A percentile compares a stretch with the other conserved stretches of the same genome.
Conservation (phyloP, 2,888 invertebrate species). For the Theodoxus fluviatilis region DNA sequence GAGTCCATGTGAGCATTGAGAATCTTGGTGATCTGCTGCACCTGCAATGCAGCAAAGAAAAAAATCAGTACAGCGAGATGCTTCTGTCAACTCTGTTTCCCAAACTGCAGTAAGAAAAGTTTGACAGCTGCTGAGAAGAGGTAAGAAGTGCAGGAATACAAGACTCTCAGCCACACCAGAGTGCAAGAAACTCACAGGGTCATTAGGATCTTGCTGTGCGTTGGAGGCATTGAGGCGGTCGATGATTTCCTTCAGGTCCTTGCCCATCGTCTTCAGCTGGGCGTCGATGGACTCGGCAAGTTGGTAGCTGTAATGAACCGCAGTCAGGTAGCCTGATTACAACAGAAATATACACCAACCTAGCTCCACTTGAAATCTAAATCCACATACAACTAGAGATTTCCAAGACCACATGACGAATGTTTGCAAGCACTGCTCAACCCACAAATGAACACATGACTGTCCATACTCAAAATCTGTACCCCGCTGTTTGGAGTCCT, state of each 20-base stretch:
- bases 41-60: slow-evolving; percentile 68
- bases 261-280: slow-evolving; percentile 91
- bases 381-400: too few species aligned
- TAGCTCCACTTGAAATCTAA: too few species aligned
- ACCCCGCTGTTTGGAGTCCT: too few species aligned
- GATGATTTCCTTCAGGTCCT: slow-evolving; percentile 92
- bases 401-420: too few species aligned
- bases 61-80: neutral
- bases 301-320: slow-evolving; percentile 78
- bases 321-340: too few species aligned
- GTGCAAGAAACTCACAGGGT: slow-evolving; percentile 76
- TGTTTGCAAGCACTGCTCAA: too few species aligned
- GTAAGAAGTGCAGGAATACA: neutral
- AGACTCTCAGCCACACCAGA: neutral
- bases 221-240: slow-evolving; percentile 91
- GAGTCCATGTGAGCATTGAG: slow-evolving; percentile 96
- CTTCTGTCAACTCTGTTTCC: neutral
- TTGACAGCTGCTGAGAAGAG: neutral
- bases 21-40: slow-evolving; percentile 90
- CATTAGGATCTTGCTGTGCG: slow-evolving; percentile 74
- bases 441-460: too few species aligned
- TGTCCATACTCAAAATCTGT: too few species aligned
- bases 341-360: too few species aligned
- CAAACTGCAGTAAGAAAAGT: neutral
- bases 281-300: slow-evolving; percentile 89